Conservation (phyloP, 2,113 vertebrate species). For the Triplophysa rosa region DNA sequence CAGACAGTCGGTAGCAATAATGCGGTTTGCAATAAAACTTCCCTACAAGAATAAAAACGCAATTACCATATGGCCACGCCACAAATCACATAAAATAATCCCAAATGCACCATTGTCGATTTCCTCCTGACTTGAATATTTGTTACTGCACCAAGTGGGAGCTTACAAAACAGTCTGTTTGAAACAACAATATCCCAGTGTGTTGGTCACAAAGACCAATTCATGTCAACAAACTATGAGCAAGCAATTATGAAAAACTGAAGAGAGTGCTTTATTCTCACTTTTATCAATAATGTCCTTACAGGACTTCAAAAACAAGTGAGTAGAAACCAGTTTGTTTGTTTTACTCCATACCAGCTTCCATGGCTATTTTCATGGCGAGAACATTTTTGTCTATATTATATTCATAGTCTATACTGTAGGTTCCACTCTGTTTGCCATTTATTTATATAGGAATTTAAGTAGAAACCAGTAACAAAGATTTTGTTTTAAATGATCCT, state of each 20-base stretch:
- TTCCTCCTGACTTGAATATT: background rate
- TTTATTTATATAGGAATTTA: no score
- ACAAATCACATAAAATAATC: background rate
- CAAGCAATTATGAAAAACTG: background rate
- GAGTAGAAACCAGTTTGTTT: no score
- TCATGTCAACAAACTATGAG: constrained; percentile 2
- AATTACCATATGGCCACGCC: background rate
- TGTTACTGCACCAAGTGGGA: constrained; percentile 8
- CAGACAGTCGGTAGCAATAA: constrained; percentile 92
- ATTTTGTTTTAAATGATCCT: no score
- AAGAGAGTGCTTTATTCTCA: background rate
- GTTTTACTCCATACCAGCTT: no score
- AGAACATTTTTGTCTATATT: no score
- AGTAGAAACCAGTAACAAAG: no score
- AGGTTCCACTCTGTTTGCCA: no score
- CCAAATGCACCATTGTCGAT: background rate
- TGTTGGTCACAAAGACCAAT: constrained; percentile 32
- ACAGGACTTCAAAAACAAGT: background rate
- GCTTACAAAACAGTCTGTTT: constrained; percentile 24
- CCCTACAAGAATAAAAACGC: constrained; percentile 71
- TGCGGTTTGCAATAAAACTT: constrained; percentile 99
- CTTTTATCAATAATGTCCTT: background rate
- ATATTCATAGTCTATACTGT: no score
- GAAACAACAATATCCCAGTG: constrained; percentile 38
- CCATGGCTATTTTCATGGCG: no score